Percentiles rank a stretch among this genome's conserved stretches.
These are phyloP conservation scores for Sylvilagus floridanus DNA, from an alignment of 2,797 vertebrate species.

Conservation along the genomic window DNA sequence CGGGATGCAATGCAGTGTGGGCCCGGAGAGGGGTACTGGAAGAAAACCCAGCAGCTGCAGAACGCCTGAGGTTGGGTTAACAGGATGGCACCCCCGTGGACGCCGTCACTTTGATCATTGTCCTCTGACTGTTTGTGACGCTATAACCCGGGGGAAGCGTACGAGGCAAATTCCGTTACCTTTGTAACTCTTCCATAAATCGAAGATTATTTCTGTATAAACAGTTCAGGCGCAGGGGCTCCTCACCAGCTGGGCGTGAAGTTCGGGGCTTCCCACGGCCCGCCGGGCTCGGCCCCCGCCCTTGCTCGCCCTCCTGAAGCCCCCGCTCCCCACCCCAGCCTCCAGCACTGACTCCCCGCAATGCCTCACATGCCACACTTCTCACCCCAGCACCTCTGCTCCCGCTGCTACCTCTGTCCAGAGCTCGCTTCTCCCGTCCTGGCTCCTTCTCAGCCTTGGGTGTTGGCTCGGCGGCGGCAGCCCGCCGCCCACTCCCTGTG, in stretches of 20 bases:
- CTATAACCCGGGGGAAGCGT: fast-evolving
- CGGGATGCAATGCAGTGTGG: background rate
- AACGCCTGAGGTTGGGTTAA: background rate
- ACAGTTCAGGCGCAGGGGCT: background rate
- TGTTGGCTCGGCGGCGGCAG: too few species aligned
- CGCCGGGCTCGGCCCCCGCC: background rate
- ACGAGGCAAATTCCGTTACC: background rate
- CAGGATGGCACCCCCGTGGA: background rate
- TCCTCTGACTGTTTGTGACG: background rate
- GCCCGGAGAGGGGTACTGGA: background rate
- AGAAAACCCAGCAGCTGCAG: background rate
- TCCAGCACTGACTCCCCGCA: background rate
- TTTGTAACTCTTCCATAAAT: background rate
- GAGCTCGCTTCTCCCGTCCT: background rate
- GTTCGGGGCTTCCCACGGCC: background rate
- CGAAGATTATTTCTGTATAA: background rate
- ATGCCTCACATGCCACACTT: background rate
- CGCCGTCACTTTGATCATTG: background rate
- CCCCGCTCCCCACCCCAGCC: fast-evolving
- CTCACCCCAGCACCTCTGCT: background rate
- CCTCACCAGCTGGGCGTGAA: background rate
- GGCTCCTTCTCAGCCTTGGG: background rate
- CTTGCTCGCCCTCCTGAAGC: background rate
- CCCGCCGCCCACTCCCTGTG: background rate
- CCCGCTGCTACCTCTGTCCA: background rate